Conservation (phyloP, 2,797 vertebrate species). For the Molossus alvarezi region DNA sequence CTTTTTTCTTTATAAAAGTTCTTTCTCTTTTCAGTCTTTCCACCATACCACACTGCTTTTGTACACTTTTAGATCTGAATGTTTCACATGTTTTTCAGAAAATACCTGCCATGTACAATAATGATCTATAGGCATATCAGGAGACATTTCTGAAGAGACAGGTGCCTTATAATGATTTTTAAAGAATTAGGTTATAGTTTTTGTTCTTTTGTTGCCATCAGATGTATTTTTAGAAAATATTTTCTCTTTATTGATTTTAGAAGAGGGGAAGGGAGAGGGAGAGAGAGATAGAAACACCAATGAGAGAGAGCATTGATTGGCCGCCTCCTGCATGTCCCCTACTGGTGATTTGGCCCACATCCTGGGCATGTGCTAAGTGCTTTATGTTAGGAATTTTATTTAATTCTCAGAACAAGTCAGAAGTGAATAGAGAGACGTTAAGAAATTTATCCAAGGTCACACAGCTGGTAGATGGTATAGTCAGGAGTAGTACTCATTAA, state of each 20-base stretch:
- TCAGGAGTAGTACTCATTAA: background rate
- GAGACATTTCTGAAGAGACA: conserved; percentile 29
- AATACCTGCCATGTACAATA: background rate
- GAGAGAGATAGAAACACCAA: no score
- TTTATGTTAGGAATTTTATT: conserved; percentile 50
- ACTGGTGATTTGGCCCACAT: no score
- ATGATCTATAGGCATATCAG: background rate
- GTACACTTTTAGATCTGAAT: conserved; percentile 27
- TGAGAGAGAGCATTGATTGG: no score
- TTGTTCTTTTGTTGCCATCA: conserved; percentile 32
- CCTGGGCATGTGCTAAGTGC: background rate
- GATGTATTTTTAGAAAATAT: no score
- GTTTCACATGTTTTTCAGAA: conserved; percentile 28
- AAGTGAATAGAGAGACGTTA: background rate
- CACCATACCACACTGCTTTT: background rate
- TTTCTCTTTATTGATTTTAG: no score
- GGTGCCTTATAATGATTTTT: conserved; percentile 26
- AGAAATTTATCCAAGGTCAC: background rate
- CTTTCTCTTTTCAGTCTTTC: background rate
- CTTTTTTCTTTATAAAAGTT: background rate
- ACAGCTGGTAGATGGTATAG: background rate
- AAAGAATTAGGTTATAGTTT: conserved; percentile 51
- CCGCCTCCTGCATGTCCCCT: no score
- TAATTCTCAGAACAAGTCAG: conserved; percentile 26
- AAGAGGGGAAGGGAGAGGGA: no score